Percentiles rank a stretch among this genome's conserved stretches.
These are phyloP conservation scores for Dendrocincla fuliginosa DNA, from an alignment of 2,797 vertebrate genomes.

Conservation along the genomic window DNA sequence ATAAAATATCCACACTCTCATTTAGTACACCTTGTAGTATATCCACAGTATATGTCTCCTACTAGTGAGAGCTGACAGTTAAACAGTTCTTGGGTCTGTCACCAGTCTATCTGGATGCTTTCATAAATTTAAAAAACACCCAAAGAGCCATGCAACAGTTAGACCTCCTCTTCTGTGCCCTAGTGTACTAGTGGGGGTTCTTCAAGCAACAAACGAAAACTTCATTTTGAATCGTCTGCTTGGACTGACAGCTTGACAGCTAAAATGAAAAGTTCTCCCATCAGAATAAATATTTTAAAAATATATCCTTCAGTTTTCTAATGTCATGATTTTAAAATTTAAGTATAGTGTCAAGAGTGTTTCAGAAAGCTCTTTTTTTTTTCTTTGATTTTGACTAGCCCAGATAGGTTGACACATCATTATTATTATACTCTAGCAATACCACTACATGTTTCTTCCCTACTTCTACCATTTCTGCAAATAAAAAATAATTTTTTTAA, in stretches of 20 bases:
- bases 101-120: neutral
- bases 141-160: neutral
- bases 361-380: conserved; percentile 9
- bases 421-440: neutral
- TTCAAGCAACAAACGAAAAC: neutral
- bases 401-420: neutral
- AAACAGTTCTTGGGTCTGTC: neutral
- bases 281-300: conserved; percentile 44
- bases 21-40: neutral
- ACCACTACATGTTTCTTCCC: neutral
- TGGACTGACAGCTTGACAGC: conserved; percentile 25
- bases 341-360: neutral
- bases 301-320: neutral
- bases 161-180: neutral
- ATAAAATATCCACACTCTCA: neutral
- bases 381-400: neutral
- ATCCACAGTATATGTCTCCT: neutral
- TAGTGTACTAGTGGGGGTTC: neutral
- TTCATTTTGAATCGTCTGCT: neutral
- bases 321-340: conserved; percentile 2
- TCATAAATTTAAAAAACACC: neutral
- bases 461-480: neutral
- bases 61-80: neutral
- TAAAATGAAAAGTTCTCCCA: conserved; percentile 14
- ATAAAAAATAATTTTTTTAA: no score